Conservation (phyloP, 2,888 invertebrate species). For the Tryphoninae sp. region DNA sequence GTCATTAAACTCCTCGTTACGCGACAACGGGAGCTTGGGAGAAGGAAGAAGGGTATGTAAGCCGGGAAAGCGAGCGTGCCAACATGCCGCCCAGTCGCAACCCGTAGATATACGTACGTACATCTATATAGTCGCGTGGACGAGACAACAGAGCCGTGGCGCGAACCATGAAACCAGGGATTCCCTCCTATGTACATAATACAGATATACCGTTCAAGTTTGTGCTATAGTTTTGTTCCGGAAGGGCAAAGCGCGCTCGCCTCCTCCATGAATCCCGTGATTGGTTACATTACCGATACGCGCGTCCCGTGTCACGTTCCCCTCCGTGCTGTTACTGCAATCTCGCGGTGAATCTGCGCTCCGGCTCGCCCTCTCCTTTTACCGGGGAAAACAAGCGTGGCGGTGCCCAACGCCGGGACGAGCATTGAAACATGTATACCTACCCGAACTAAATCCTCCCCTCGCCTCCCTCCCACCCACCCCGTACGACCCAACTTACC, state of each 20-base stretch:
- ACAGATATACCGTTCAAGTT: slow-evolving; percentile 1
- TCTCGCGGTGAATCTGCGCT: slow-evolving; percentile 72
- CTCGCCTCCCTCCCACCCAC: not conserved
- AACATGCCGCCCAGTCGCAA: slow-evolving; percentile 44
- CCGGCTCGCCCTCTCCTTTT: slow-evolving; percentile 69
- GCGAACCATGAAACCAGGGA: no score
- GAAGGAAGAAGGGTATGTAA: slow-evolving; percentile 17
- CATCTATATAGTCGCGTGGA: not conserved
- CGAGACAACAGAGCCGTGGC: not conserved
- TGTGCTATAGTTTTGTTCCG: not conserved
- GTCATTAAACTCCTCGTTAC: slow-evolving; percentile 81
- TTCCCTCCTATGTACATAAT: not conserved
- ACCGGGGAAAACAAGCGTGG: slow-evolving; percentile 72
- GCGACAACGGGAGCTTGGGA: slow-evolving; percentile 49
- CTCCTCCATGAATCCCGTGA: slow-evolving; percentile 71
- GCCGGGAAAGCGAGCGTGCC: slow-evolving; percentile 51
- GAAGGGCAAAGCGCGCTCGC: slow-evolving; percentile 42
- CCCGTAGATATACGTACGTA: not conserved
- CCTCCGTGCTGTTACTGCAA: slow-evolving; percentile 78
- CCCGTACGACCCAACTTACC: not conserved
- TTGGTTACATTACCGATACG: slow-evolving; percentile 81
- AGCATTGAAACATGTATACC: slow-evolving; percentile 56
- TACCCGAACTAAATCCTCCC: not conserved
- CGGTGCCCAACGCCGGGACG: slow-evolving; percentile 25
- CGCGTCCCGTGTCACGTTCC: slow-evolving; percentile 78